Conservation (phyloP, 2,888 invertebrate species). For the Prenolepis imparis region DNA sequence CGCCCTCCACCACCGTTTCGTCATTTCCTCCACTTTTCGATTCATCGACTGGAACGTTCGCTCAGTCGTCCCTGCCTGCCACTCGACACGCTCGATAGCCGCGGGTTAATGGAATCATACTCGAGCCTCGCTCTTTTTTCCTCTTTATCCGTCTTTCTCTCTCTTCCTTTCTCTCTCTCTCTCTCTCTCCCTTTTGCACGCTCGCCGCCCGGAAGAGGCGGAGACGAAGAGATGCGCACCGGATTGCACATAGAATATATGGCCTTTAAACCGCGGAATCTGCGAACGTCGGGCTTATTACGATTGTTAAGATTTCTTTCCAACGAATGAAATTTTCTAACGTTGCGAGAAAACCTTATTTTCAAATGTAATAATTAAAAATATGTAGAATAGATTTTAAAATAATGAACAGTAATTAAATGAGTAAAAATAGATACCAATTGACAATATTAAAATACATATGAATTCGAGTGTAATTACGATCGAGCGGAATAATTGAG, state of each 20-base stretch:
- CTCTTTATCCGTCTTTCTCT: slow-evolving; percentile 9
- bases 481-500: neutral
- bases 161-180: neutral
- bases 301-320: neutral
- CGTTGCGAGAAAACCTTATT: neutral
- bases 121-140: slow-evolving; percentile 36
- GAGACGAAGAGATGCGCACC: slow-evolving; percentile 21
- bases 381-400: neutral
- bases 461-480: neutral
- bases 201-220: slow-evolving; percentile 21
- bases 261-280: slow-evolving; percentile 1
- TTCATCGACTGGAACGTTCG: slow-evolving; percentile 62
- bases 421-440: neutral
- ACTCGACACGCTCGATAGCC: slow-evolving; percentile 54
- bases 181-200: slow-evolving; percentile 20
- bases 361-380: neutral
- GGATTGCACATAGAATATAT: slow-evolving; percentile 18
- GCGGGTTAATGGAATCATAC: slow-evolving; percentile 63
- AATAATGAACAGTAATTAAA: neutral
- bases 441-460: neutral
- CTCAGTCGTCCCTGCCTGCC: slow-evolving; percentile 45
- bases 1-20: slow-evolving; percentile 11
- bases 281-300: slow-evolving; percentile 1
- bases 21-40: slow-evolving; percentile 50
- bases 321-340: neutral